Base-by-base conservation (phyloP, 2,113 vertebrate species). In the Melanerpes formicivorus region DNA sequence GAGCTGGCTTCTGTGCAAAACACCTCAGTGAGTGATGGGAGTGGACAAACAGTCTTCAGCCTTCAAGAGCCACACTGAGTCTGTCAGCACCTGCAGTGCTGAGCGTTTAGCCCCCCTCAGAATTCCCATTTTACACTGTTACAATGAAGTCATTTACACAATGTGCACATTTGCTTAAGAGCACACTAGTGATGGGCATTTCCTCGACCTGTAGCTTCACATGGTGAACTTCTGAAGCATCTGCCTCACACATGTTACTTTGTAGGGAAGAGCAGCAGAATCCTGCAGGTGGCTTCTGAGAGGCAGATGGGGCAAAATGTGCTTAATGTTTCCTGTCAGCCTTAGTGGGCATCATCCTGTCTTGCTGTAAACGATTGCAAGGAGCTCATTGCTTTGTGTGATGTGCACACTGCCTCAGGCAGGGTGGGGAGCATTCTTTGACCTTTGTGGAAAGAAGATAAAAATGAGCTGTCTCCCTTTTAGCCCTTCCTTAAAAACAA, bases 401-500 rank as follows among this genome's bases (percentile, higher is more conserved):
- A 18, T 1, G 8, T 72, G 77, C 30, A 22, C 10, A 2, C 60
- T 48, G 70, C 70, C 50, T 56, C 30, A 7, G 62, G 80, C 37
- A 72, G 80, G 66, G 32, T 58, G 80, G 37, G 67, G 50, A 77
- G 27, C 22, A 7, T 4, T 1, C 46, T 65, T 44, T 5, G 26
- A 77, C 44, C 58, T 82, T 76, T 81, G 87, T 64, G 73, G 80
- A 54, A 77, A 67, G 78, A 85, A 80, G 85, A 80, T 62, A 76
- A 92, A 86, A 92, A 88, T 6, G 40, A 93, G 21, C 40, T 80
- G 60, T 84, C 56, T 78, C 78, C 4, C 58, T 91, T 83, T 60
- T 63, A 71, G 66, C 32, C 76, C 85, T 2, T 54, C 27, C 89
- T 87, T 74, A 62, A 87, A 80, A 76, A 60, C 14, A 54, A 15